A percentile compares a stretch with the other conserved stretches of the same genome.
Conservation (phyloP, 92 coral and sea anemone genomes). For the Siderastrea siderea region DNA sequence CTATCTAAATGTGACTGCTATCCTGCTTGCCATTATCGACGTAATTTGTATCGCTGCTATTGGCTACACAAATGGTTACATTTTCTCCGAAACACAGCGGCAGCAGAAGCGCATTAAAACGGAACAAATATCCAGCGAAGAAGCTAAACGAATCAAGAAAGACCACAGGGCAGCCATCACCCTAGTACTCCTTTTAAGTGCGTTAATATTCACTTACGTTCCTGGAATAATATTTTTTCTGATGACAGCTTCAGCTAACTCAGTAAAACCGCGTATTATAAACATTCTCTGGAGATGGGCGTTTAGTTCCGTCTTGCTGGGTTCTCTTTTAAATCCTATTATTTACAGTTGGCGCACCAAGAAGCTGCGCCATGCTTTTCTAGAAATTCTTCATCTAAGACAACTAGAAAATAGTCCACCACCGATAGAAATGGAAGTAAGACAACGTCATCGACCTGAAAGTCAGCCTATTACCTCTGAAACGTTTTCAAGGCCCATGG, state of each 20-base stretch:
- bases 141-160: not conserved
- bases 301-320: not conserved
- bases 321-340: no score
- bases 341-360: not conserved
- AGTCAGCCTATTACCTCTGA: no score
- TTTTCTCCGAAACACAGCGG: conserved; percentile 10
- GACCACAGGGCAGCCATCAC: not conserved
- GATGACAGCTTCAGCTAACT: no score
- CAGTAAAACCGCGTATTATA: not conserved
- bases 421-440: no score
- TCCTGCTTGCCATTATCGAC: not conserved
- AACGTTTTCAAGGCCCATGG: no score
- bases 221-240: not conserved
- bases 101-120: not conserved
- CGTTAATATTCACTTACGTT: not conserved
- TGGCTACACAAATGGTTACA: not conserved
- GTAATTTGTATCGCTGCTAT: not conserved
- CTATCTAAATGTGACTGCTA: not conserved
- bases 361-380: conserved; percentile 2
- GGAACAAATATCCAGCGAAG: not conserved
- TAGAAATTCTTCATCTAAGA: not conserved
- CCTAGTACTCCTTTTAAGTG: not conserved
- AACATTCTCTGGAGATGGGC: not conserved
- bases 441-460: no score
- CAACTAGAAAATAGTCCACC: not conserved